Base-by-base conservation (phyloP, 2,888 invertebrate genomes). In the Hemaris fuciformis region DNA sequence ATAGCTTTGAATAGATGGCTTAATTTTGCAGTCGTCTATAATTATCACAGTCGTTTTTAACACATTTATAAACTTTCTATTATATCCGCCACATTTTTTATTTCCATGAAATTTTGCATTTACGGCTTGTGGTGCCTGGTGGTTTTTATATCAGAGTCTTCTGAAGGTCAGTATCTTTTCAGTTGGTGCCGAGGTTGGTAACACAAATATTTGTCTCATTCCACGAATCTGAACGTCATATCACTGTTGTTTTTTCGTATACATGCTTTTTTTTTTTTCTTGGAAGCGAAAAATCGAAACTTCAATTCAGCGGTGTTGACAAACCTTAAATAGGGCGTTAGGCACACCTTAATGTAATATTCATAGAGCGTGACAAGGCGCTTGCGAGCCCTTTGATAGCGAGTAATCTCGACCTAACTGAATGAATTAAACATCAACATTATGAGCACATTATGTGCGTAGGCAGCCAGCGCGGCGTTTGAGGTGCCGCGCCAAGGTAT, bases 391-490 rank as follows among this genome's bases (percentile, higher is more conserved):
- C 82, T 81, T 80, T 83, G 80, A 79, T 74, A 73, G 66, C 65
- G 66, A 61, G 68, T 77, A 74, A 75, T 73, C 77, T 75, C 71
- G 65, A 62, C 62, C 57, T 75, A 76, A 77, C 79, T 73, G 72
- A 72, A 79, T 81, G 81, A 80, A 84, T 84, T 82, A 83, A 75
- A 80, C 79, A 85, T 77, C 74, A 70, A 71, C 68, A 62, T 58
- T 65, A 65, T 64, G 66, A 63, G 65, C 64, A 57, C 41, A 57
- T 61, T 57, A 59, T 57, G 45, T 59, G n/a, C 41, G 56, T 20
- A 1, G 43, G 43, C 53, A 27, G n/a, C n/a, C n/a, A n/a, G n/a
- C 59, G 38, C n/a, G 6, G 25, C 25, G 23, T 27, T 59, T 59
- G 41, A 57, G 23, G 57, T 42, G 22, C 4, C 48, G 4, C n/a